Percentiles rank a stretch among this genome's conserved stretches.
Evolutionary conservation across 2,888 invertebrate genomes (phyloP).

Genomic region (Neria commutata): DNA sequence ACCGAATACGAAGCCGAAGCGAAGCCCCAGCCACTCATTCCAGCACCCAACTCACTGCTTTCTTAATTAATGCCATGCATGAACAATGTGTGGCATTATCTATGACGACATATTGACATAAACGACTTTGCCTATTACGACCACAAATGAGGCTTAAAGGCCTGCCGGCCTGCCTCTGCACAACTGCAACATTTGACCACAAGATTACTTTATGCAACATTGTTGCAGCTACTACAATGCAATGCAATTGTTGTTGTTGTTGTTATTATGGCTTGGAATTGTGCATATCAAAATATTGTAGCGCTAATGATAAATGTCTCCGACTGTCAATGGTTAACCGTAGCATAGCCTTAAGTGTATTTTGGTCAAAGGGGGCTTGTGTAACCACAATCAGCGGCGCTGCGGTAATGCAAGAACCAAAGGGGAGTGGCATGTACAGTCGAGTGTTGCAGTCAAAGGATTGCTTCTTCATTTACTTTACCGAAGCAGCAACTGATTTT

Average conservation of each 20-base stretch:
- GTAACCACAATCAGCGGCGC: constrained; percentile 4
- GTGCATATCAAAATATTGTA: constrained; percentile 18
- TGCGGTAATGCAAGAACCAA: not conserved
- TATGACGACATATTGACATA: constrained; percentile 52
- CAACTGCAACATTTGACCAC: too few relatives aligned
- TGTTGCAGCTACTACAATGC: not conserved
- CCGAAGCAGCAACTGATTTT: too few relatives aligned
- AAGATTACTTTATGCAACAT: not conserved
- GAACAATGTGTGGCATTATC: not conserved
- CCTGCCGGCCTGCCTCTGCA: constrained; percentile 17
- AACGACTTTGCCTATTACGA: constrained; percentile 50
- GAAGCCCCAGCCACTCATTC: too few relatives aligned
- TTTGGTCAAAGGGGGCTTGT: constrained; percentile 24
- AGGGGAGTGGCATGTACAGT: too few relatives aligned
- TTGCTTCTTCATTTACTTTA: not conserved
- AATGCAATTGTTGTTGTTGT: not conserved
- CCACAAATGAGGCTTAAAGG: constrained; percentile 51
- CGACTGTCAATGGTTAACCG: constrained; percentile 22
- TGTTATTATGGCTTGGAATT: constrained; percentile 1
- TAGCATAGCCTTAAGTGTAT: constrained; percentile 11
- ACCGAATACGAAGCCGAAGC: too few relatives aligned
- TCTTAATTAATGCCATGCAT: not conserved
- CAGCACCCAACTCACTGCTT: too few relatives aligned
- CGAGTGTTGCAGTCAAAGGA: too few relatives aligned
- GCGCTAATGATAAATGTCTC: constrained; percentile 28